Evolutionary conservation across 2,888 invertebrate species (phyloP), one percentile per base, ranked within the genome.

Genomic region (Trisateles emortualis): DNA sequence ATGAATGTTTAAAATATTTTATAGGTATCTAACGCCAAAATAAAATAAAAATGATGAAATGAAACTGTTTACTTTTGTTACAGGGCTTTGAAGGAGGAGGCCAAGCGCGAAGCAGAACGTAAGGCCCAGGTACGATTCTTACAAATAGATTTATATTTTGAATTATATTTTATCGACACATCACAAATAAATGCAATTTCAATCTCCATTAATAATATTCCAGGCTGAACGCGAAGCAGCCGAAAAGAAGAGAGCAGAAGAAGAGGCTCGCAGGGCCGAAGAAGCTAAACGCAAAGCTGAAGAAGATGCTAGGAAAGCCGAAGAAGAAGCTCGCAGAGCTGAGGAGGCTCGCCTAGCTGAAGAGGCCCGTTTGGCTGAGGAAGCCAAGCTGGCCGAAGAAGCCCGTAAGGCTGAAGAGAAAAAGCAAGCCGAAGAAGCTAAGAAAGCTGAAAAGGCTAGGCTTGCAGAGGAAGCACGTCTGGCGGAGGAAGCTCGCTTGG

Each of bases 191-290:
- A 8, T 8, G 5, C 8, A 8, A 6, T 26, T 8, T 8, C 1
- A 19, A 19, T 5, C 19, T 3, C 19, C 2, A 26, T 8, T 26
- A 8, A 6, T 8, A 39, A 17, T 26, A 64, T 49, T 68, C 8
- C 49, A 86, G 88, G 88, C 85, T 50, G 88, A 90, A 64, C 87
- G 88, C 51, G 91, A 92, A 74, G 84, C 87, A 35, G 87, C 87
- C 44, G 90, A 90, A 64, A 90, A 81, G 69, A 94, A 91, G 47
- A 81, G 90, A 62, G 94, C 91, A 59, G 95, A 94, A 75, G 95
- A 94, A 73, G 93, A 92, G 64, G 91, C 92, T 9, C 89, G 90
- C 38, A 91, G 86, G 63, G 93, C 93, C 50, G 93, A 94, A 65
- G 94, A 93, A 51, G 78, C 86, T 22, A 91, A 91, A 61, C 92